Evolutionary conservation across 2,113 vertebrate genomes (phyloP).

Genomic region (Bombycilla garrulus): DNA sequence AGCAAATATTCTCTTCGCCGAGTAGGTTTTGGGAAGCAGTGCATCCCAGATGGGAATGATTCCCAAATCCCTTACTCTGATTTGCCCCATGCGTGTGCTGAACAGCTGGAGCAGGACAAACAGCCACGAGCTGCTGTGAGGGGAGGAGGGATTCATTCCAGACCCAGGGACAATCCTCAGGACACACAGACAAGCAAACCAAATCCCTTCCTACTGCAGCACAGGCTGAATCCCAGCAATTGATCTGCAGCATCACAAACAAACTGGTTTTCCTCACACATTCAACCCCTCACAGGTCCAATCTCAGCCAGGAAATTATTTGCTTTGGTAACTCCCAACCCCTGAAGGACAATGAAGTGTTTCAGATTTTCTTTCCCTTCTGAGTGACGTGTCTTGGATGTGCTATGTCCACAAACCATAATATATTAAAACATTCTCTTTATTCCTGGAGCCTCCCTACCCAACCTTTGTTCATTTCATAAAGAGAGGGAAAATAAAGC

Average conservation of each 20-base stretch:
- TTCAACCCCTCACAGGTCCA: not conserved
- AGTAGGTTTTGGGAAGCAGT: rapidly evolving
- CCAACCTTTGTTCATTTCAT: not conserved
- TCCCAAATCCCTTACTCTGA: not conserved
- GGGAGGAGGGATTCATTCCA: not conserved
- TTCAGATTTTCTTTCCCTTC: not conserved
- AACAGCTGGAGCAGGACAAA: not conserved
- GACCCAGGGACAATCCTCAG: not conserved
- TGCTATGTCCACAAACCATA: not conserved
- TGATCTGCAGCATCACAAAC: not conserved
- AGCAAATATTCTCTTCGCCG: not conserved
- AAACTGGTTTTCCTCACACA: not conserved
- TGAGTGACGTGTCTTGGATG: rapidly evolving
- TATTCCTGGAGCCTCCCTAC: not conserved
- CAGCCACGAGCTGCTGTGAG: not conserved
- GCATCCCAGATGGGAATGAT: not conserved
- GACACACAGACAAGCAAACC: not conserved
- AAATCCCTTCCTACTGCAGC: not conserved
- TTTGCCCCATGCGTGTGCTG: not conserved
- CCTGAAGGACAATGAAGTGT: not conserved
- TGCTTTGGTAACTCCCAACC: not conserved
- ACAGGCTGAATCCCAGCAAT: not conserved
- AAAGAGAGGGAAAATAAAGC: not conserved
- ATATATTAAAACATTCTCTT: not conserved
- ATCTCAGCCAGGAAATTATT: not conserved